Base-by-base conservation (phyloP, 2,888 invertebrate genomes). In the Drosophila kuntzei region DNA sequence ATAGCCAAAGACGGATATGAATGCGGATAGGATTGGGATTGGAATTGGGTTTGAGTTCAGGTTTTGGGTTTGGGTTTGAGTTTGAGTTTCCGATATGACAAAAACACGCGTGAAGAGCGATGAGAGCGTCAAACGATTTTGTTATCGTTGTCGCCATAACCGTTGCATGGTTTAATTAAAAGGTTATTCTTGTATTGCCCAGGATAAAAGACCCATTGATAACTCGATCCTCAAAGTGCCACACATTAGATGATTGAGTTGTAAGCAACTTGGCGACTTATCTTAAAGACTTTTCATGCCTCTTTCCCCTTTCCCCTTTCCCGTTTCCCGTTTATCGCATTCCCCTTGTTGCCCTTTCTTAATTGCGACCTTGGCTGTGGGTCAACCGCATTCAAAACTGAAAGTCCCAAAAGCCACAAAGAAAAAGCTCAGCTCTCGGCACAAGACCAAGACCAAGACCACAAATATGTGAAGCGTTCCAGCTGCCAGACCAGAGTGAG, bases 141-240 rank as follows among this genome's bases (percentile, higher is more conserved):
- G 71, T 70, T 70, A 75, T 80, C 76, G 72, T 75, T 75, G 76
- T 78, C 80, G 59, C 69, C 69, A 37, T 50, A 69, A 77, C 60
- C 39, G 77, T 64, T 77, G 64, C 81, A 90, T 76, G 89, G 81
- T 77, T 90, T 89, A 90, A 90, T 91, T 90, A 90, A 90, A 91
- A 90, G 90, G 90, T 90, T 90, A 91, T 89, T 87, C 90, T 76
- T 90, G 91, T 90, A 77, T 69, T 66, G 74, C 68, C 79, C 37
- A 58, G 27, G 83, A 80, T 71, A 77, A 43, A 41, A 14, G 11
- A n/a, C 12, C 3, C 22, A 39, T 11, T 8, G 20, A 34, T 34
- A 54, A 25, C 14, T 2, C 8, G 8, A 12, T 3, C 14, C 27
- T 16, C 14, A 12, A n/a, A 53, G 27, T 53, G 59, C 51, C 53